Evolutionary conservation across 2,113 vertebrate genomes (phyloP).

Genomic region (Corvus hawaiiensis): DNA sequence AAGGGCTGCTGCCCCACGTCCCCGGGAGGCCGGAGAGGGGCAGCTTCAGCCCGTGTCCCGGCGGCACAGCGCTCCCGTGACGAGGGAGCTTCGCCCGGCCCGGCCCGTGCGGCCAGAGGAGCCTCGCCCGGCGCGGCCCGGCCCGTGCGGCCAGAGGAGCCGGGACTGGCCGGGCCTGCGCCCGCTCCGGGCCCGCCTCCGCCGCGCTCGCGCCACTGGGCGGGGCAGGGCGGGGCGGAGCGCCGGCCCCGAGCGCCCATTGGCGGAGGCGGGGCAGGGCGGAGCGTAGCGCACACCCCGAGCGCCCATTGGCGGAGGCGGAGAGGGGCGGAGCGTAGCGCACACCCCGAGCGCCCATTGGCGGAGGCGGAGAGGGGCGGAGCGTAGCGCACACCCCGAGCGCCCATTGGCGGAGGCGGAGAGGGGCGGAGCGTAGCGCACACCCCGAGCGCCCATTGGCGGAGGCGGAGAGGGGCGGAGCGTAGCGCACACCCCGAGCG

Average conservation of each 20-base stretch:
- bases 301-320: no score
- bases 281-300: no score
- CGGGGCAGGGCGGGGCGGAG: background rate
- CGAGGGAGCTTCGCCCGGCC: rapidly evolving
- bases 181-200: background rate
- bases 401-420: background rate
- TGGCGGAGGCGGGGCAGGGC: no score
- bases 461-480: background rate
- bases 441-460: background rate
- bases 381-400: background rate
- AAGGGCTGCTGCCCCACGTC: no score
- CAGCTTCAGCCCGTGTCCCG: background rate
- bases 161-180: no score
- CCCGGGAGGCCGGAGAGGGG: background rate
- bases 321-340: no score
- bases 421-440: background rate
- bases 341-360: no score
- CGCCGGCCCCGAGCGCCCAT: no score
- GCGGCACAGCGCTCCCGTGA: background rate
- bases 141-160: background rate
- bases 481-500: no score
- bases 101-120: rapidly evolving
- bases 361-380: no score
- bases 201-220: background rate
- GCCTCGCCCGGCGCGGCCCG: no score